Evolutionary conservation across 2,797 vertebrate genomes (phyloP).

Genomic region (Buceros bicornis): DNA sequence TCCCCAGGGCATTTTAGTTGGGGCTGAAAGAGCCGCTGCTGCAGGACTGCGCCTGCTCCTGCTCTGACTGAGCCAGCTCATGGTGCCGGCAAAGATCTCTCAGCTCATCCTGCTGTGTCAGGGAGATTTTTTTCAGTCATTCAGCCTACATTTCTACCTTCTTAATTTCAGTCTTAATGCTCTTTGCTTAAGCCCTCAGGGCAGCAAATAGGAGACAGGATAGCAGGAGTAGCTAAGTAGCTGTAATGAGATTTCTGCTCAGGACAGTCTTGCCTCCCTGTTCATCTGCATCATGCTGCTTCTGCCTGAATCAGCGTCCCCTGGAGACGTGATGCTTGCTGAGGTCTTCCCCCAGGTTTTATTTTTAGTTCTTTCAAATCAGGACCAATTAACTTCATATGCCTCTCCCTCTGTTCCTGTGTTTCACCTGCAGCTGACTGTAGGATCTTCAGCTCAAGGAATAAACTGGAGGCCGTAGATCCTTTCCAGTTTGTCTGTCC

Average conservation of each 20-base stretch:
- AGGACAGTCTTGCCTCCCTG: not conserved
- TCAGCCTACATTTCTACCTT: constrained; percentile 40
- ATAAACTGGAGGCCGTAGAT: not conserved
- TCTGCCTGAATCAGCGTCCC: constrained; percentile 57
- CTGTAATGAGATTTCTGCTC: constrained; percentile 65
- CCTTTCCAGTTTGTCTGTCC: not conserved
- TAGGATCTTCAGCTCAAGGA: not conserved
- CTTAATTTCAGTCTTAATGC: constrained; percentile 57
- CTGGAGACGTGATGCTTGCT: not conserved
- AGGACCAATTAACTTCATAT: constrained; percentile 21
- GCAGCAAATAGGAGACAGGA: constrained; percentile 54
- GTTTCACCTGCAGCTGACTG: not conserved
- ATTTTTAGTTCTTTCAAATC: constrained; percentile 64
- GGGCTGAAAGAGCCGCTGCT: not conserved
- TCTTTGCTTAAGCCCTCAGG: constrained; percentile 49
- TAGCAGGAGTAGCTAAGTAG: constrained; percentile 59
- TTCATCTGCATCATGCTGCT: constrained; percentile 1
- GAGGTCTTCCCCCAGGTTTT: constrained; percentile 63
- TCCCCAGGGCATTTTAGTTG: accelerated
- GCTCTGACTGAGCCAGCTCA: not conserved
- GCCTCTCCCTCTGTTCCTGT: not conserved
- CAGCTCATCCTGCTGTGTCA: not conserved
- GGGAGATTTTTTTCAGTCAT: constrained; percentile 33
- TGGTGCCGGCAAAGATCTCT: not conserved
- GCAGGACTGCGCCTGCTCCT: not conserved